Evolutionary conservation across 2,888 invertebrate genomes (phyloP), one percentile per base, ranked within the genome.

Genomic region (Zele albiditarsus): DNA sequence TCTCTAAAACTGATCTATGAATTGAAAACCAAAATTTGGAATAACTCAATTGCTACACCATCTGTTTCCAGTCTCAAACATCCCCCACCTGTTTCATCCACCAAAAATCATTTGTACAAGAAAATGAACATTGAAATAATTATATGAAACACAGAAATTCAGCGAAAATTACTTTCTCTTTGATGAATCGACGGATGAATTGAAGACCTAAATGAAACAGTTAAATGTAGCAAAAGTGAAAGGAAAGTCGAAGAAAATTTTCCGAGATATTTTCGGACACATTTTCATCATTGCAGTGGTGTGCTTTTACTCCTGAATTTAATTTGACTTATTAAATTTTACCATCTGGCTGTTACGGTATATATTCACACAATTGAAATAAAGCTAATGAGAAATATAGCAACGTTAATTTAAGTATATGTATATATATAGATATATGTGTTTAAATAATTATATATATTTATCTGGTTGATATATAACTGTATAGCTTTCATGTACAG

Each of bases 291-390:
- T 53, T 14, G 20, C 20, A 53, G 6, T 53, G 53, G 6, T 3
- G 6, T 3, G 4, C 53, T 53, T n/a, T 20, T 53, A 27, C 27
- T 31, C 33, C 16, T 53, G 10, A 84, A 84, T 85, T 85, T 85
- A 83, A 84, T 84, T 84, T 83, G 83, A 84, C 83, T 85, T 84
- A 85, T 85, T 85, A 85, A 85, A 85, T 78, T 84, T 31, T 79
- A 66, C 82, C 85, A 84, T 82, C 85, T 84, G 84, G 70, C 42
- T 25, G 20, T 42, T 20, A 27, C 46, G 27, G 42, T 28, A 31
- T 68, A 53, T 68, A 57, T 69, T 69, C 68, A n/a, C 57, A 69
- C 68, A 46, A 58, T 58, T 4, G 46, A n/a, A n/a, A 46, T 46
- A 16, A 38, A 46, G 46, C 46, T 46, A n/a, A 46, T n/a, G 46